Conservation (phyloP, 2,888 invertebrate genomes). For the Zootermopsis nevadensis region DNA sequence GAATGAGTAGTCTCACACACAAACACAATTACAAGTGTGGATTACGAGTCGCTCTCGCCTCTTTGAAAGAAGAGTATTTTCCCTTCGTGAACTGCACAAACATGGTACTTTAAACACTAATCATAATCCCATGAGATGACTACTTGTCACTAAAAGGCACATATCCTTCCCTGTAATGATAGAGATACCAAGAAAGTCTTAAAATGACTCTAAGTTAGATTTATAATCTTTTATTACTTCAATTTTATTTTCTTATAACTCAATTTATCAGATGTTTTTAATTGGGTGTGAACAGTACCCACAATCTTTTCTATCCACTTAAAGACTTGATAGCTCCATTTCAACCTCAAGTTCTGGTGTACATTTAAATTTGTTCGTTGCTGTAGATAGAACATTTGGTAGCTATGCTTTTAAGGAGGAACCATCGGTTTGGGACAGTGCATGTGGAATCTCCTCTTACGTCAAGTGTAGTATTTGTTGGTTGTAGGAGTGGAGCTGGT, state of each 20-base stretch:
- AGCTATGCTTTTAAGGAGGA: slow-evolving; percentile 20
- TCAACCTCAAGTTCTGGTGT: slow-evolving; percentile 16
- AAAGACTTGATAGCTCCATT: slow-evolving; percentile 35
- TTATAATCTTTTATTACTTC: slow-evolving; percentile 37
- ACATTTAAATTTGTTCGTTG: slow-evolving; percentile 30
- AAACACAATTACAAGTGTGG: neutral
- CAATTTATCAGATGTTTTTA: slow-evolving; percentile 37
- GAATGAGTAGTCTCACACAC: neutral
- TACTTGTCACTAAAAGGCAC: slow-evolving; percentile 30
- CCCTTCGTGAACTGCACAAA: slow-evolving; percentile 40
- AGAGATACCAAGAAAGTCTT: slow-evolving; percentile 17
- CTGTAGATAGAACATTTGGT: slow-evolving; percentile 15
- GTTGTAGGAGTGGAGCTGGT: slow-evolving; percentile 8
- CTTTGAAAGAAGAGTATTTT: slow-evolving; percentile 19
- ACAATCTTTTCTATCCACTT: slow-evolving; percentile 33
- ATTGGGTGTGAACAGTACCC: slow-evolving; percentile 20
- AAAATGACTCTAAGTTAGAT: slow-evolving; percentile 28
- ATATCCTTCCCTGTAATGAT: slow-evolving; percentile 33
- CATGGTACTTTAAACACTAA: slow-evolving; percentile 21
- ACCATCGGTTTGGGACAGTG: slow-evolving; percentile 26
- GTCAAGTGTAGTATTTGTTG: slow-evolving; percentile 1
- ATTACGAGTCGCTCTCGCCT: neutral
- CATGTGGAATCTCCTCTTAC: slow-evolving; percentile 7
- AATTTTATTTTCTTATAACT: slow-evolving; percentile 43
- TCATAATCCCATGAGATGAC: slow-evolving; percentile 10